Percentiles rank a stretch among this genome's conserved stretches.
These are phyloP conservation scores for Parnassius mnemosyne DNA, from an alignment of 2,888 invertebrate genomes.

Conservation along the genomic window DNA sequence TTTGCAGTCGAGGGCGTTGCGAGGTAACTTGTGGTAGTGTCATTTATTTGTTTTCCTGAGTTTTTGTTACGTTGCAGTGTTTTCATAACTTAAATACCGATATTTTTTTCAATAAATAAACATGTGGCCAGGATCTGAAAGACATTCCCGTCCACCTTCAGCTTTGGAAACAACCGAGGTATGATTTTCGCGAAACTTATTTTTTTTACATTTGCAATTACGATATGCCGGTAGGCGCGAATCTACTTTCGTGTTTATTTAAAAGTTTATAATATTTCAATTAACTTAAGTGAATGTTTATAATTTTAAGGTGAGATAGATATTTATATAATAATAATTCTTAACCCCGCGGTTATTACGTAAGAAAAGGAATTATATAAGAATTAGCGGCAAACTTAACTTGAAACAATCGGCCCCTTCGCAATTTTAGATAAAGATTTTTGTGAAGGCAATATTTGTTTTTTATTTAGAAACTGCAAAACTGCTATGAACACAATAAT, in stretches of 20 bases:
- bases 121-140: not conserved
- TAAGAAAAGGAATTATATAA: conserved; percentile 61
- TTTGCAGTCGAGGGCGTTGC: too few species aligned
- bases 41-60: too few species aligned
- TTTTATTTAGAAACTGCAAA: too few species aligned
- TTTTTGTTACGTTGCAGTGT: not conserved
- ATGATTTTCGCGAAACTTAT: not conserved
- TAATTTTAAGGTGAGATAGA: not conserved
- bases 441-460: too few species aligned
- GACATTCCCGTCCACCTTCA: conserved; percentile 2
- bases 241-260: not conserved
- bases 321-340: conserved; percentile 23
- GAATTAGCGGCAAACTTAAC: conserved; percentile 45
- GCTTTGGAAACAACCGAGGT: not conserved
- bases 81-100: too few species aligned
- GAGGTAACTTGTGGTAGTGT: too few species aligned
- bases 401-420: conserved; percentile 26
- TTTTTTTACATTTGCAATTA: not conserved
- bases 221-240: not conserved
- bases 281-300: not conserved
- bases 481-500: too few species aligned
- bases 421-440: too few species aligned
- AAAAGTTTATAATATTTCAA: not conserved
- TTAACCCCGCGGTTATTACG: conserved; percentile 61
- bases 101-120: not conserved